Base-by-base conservation (phyloP, 2,888 invertebrate genomes). In the Oscheius sp. region DNA sequence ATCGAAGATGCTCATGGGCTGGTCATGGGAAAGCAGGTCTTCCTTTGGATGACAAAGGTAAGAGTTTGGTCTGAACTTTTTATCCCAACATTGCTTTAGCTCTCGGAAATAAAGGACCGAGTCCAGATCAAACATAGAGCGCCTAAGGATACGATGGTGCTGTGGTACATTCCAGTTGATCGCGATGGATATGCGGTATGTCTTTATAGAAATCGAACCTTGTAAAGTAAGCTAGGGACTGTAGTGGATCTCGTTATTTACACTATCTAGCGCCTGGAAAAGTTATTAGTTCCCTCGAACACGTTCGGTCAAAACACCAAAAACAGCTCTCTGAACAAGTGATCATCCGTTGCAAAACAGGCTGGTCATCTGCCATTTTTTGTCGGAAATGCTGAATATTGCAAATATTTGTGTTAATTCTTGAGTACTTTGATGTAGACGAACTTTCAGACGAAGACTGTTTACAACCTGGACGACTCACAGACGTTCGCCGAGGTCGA, bases 391-490 rank as follows among this genome's bases (percentile, higher is more conserved):
- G 42, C 7, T 42, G 42, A 42, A 42, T 42, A 42, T 7, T 42
- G 9, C 9, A 21, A 55, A 55, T 2, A 55, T 55, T 55, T 55
- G 7, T 42, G 42, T 42, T 42, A 42, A 42, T 42, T 42, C 7
- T 3, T 42, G 42, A 42, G 42, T 42, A 42, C 42, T 42, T 42
- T 42, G 42, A 42, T 7, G 42, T 42, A 42, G 42, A 42, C 42
- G 42, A 42, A 42, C 42, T 47, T 63, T 29, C 63, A 65, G 65
- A 33, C 48, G 51, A 29, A 21, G 9, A 29, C 68, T 33, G 55
- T 68, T 35, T 68, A 68, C 68, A 42, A 55, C 29, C 13, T 68
- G n/a, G 68, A 68, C 42, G 68, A 68, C 9, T 55, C 55, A 5
- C 42, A 55, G 35, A 68, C 68, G 3, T 68, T 68, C 42, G 53